These are phyloP conservation scores for Lucinisca nassula DNA, from an alignment of 2,888 invertebrate genomes.

Conservation along the genomic window DNA sequence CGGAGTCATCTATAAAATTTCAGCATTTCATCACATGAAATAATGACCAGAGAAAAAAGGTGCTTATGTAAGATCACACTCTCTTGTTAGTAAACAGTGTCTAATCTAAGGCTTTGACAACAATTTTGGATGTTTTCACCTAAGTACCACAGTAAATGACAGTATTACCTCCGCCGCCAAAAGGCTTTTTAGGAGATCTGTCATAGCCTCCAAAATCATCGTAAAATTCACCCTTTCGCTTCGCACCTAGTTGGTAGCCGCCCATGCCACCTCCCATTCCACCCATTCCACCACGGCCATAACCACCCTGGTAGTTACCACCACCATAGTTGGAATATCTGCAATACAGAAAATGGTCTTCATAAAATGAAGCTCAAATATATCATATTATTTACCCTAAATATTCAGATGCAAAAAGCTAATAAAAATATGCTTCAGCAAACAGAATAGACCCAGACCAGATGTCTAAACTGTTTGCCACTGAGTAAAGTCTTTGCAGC, in stretches of 20 bases:
- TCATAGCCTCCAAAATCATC: conserved; percentile 50
- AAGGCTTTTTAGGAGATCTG: conserved; percentile 62
- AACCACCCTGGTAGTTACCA: conserved; percentile 57
- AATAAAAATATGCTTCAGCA: too few relatives aligned
- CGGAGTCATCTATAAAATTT: not conserved
- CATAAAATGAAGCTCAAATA: too few relatives aligned
- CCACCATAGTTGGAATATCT: conserved; percentile 60
- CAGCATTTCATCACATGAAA: not conserved
- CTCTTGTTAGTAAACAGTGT: not conserved
- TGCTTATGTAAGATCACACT: not conserved
- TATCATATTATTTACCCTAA: too few relatives aligned
- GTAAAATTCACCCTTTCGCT: conserved; percentile 60
- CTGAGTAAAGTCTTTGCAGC: too few relatives aligned
- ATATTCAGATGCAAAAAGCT: too few relatives aligned
- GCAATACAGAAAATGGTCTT: not conserved
- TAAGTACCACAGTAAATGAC: conserved; percentile 8
- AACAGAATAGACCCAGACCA: too few relatives aligned
- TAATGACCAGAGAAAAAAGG: not conserved
- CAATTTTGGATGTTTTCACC: conserved; percentile 15
- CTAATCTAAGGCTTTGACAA: conserved; percentile 4
- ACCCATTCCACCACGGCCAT: conserved; percentile 29
- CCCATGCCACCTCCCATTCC: conserved; percentile 45
- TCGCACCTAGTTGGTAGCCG: conserved; percentile 60
- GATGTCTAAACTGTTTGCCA: too few relatives aligned
- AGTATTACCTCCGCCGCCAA: conserved; percentile 64